phyloP scores from a whole-genome alignment of 2,797 vertebrate species.

The Sebastes reedi region DNA sequence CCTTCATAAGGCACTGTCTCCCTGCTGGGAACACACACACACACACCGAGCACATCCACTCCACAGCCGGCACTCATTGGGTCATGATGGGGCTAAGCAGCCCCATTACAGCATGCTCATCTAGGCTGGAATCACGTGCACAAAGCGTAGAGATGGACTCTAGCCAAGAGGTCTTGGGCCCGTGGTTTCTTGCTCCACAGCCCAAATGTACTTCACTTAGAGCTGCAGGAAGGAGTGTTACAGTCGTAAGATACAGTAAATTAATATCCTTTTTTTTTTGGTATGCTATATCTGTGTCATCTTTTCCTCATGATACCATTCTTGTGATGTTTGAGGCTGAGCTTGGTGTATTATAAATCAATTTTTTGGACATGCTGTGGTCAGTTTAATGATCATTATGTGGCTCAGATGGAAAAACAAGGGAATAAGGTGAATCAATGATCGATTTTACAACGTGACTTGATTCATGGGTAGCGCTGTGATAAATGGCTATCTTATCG shows the following conservation, averaged over 20 bases:
- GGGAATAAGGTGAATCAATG: constrained; percentile 83
- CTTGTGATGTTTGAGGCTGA: constrained; percentile 56
- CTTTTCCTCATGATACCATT: constrained; percentile 59
- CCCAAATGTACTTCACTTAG: constrained; percentile 14
- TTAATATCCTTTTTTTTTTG: constrained; percentile 43
- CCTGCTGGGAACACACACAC: constrained; percentile 81
- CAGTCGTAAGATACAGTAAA: constrained; percentile 30
- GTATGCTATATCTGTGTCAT: constrained; percentile 48
- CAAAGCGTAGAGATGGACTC: constrained; percentile 77
- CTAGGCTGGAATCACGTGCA: constrained; percentile 81
- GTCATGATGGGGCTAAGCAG: constrained; percentile 87
- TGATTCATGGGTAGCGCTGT: constrained; percentile 80
- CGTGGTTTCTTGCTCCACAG: constrained; percentile 44
- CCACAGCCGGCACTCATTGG: constrained; percentile 84
- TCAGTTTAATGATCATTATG: constrained; percentile 85
- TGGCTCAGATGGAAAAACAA: constrained; percentile 82
- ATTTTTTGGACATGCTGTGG: constrained; percentile 79
- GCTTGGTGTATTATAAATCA: constrained; percentile 75
- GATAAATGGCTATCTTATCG: constrained; percentile 79
- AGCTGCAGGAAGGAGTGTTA: constrained; percentile 33
- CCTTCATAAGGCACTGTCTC: constrained; percentile 83
- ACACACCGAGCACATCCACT: constrained; percentile 76
- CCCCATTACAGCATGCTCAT: constrained; percentile 85
- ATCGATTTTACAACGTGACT: constrained; percentile 79
- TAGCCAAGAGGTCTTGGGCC: constrained; percentile 66